Percentiles rank a stretch among this genome's conserved stretches.
Conservation (phyloP, 2,888 invertebrate species). For the Drosophila prolongata region DNA sequence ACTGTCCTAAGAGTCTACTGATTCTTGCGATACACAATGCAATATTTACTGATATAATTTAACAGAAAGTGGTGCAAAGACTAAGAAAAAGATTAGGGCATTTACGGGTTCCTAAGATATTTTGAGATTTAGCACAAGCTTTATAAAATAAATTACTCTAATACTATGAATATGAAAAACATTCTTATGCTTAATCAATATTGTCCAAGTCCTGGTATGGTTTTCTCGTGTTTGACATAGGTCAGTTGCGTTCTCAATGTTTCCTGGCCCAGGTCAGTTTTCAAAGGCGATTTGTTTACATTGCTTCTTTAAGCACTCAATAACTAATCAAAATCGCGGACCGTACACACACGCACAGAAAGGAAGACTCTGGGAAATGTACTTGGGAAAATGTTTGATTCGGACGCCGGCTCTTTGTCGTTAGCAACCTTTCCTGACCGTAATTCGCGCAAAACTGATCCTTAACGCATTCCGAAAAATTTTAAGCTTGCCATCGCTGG, state of each 20-base stretch:
- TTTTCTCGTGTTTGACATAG: constrained; percentile 41
- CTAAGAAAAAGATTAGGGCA: constrained; percentile 17
- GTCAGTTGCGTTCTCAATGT: constrained; percentile 53
- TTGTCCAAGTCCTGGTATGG: constrained; percentile 22
- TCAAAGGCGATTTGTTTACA: constrained; percentile 9
- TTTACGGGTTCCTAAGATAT: not conserved
- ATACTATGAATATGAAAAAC: constrained; percentile 40
- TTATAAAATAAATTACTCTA: constrained; percentile 2
- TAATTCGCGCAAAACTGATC: constrained; percentile 85
- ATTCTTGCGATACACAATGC: not conserved
- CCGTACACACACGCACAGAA: constrained; percentile 29
- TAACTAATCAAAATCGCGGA: constrained; percentile 9
- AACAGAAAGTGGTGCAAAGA: constrained; percentile 22
- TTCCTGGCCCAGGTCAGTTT: constrained; percentile 63
- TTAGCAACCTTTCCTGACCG: constrained; percentile 83
- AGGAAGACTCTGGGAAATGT: constrained; percentile 33
- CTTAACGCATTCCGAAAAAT: constrained; percentile 83
- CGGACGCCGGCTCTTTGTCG: constrained; percentile 68
- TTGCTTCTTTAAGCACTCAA: constrained; percentile 6
- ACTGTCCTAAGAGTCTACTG: not conserved
- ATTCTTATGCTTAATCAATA: constrained; percentile 21
- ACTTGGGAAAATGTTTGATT: constrained; percentile 55
- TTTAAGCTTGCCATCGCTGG: constrained; percentile 63
- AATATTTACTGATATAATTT: constrained; percentile 3
- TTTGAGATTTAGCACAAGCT: not conserved